phyloP scores from a whole-genome alignment of 2,113 vertebrate genomes.

The Zosterops lateralis region DNA sequence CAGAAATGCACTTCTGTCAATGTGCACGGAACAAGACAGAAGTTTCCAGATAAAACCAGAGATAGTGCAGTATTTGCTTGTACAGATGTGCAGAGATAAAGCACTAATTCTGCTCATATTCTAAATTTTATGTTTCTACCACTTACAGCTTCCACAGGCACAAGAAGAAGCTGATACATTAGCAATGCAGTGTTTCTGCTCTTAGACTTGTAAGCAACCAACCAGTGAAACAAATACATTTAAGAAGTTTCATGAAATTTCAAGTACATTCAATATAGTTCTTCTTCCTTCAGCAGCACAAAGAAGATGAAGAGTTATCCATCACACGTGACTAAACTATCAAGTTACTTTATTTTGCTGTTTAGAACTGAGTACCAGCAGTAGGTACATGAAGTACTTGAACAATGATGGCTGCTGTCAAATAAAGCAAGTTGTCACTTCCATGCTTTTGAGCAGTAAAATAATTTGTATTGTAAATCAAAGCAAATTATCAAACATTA shows the following conservation, averaged over 20 bases:
- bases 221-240: background rate
- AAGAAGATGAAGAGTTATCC: background rate
- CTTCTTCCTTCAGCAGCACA: background rate
- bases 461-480: background rate
- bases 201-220: background rate
- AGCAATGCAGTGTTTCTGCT: background rate
- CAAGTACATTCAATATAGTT: background rate
- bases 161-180: background rate
- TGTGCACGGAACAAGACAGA: fast-evolving
- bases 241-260: background rate
- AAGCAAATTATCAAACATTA: background rate
- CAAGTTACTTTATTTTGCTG: background rate
- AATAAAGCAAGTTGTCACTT: background rate
- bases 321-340: background rate
- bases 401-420: background rate
- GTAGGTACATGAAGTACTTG: background rate
- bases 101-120: background rate
- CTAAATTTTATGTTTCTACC: background rate
- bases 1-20: background rate
- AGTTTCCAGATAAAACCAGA: background rate
- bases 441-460: background rate
- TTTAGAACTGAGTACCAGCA: background rate
- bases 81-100: background rate
- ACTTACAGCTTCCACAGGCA: background rate
- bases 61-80: background rate